Percentiles rank a stretch among this genome's conserved stretches.
These are phyloP conservation scores for Drosophila pseudoananassae DNA, from an alignment of 1,140 invertebrate genomes.

Conservation along the genomic window DNA sequence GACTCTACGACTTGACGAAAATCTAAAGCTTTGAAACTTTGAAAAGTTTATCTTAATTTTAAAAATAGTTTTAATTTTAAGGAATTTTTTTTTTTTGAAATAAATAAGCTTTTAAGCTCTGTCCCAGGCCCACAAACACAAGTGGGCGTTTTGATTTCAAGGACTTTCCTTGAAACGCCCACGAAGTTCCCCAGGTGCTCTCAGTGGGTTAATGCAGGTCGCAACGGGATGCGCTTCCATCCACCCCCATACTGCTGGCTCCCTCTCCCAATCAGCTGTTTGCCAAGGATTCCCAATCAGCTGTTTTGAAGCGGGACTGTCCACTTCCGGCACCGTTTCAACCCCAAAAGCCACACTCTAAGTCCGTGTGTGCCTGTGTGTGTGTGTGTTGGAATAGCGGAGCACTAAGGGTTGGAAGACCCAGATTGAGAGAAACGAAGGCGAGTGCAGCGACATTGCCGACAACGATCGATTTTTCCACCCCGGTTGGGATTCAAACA, in stretches of 20 bases:
- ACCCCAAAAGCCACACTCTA: slow-evolving; percentile 13
- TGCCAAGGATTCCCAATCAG: slow-evolving; percentile 27
- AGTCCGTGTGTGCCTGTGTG: neutral
- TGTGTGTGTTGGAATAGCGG: neutral
- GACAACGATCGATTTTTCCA: slow-evolving; percentile 73
- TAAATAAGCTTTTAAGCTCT: neutral
- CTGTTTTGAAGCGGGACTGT: slow-evolving; percentile 52
- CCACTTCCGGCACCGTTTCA: slow-evolving; percentile 56
- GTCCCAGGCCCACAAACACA: too few species aligned
- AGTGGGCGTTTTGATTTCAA: neutral
- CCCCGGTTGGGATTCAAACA: slow-evolving; percentile 22
- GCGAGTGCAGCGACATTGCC: slow-evolving; percentile 47
- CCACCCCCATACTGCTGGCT: neutral
- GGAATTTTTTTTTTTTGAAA: neutral
- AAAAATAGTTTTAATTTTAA: too few species aligned
- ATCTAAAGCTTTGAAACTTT: too few species aligned
- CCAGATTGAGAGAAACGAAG: slow-evolving; percentile 49
- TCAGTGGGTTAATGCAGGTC: slow-evolving; percentile 68
- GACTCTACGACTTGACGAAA: too few species aligned
- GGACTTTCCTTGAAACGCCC: slow-evolving; percentile 1
- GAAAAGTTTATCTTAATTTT: too few species aligned
- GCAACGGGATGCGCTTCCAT: slow-evolving; percentile 5
- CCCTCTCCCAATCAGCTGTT: slow-evolving; percentile 32
- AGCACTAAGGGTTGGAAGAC: slow-evolving; percentile 68
- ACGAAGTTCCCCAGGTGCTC: neutral